Evolutionary conservation across 2,797 vertebrate species (phyloP).

Genomic region (Microctenopoma lineatum): DNA sequence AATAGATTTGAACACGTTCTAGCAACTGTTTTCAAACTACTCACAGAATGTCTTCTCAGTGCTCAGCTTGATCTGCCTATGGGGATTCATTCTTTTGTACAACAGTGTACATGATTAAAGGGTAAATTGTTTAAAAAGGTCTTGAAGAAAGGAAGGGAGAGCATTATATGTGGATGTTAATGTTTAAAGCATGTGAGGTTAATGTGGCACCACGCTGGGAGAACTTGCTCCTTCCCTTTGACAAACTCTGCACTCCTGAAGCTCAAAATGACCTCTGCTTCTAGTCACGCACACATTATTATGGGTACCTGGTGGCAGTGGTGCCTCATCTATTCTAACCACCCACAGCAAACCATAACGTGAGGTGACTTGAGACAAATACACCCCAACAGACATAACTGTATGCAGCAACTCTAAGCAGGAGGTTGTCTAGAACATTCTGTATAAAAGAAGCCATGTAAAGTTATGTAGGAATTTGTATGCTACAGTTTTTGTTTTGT

Average conservation of each 20-base stretch:
- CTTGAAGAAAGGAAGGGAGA: constrained; percentile 45
- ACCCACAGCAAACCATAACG: constrained; percentile 6
- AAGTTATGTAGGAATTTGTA: background rate
- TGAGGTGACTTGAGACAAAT: constrained; percentile 30
- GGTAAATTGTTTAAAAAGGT: constrained; percentile 49
- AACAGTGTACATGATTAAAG: constrained; percentile 60
- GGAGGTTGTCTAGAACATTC: background rate
- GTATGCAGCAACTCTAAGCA: background rate
- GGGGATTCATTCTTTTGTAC: constrained; percentile 62
- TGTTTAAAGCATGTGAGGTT: constrained; percentile 59
- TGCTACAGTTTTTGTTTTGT: background rate
- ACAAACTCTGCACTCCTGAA: constrained; percentile 28
- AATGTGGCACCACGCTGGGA: constrained; percentile 58
- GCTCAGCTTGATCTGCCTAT: constrained; percentile 42
- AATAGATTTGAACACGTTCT: constrained; percentile 32
- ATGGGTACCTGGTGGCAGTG: constrained; percentile 22
- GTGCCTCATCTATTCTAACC: constrained; percentile 13
- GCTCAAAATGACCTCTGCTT: constrained; percentile 37
- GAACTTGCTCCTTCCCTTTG: constrained; percentile 51
- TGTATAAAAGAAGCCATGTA: background rate
- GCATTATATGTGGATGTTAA: constrained; percentile 47
- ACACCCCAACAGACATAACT: background rate
- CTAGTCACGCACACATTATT: constrained; percentile 21
- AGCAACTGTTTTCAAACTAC: constrained; percentile 45
- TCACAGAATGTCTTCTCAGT: constrained; percentile 39